Evolutionary conservation across 2,113 vertebrate species (phyloP), one percentile per base, ranked within the genome.

Genomic region (Neofelis nebulosa): DNA sequence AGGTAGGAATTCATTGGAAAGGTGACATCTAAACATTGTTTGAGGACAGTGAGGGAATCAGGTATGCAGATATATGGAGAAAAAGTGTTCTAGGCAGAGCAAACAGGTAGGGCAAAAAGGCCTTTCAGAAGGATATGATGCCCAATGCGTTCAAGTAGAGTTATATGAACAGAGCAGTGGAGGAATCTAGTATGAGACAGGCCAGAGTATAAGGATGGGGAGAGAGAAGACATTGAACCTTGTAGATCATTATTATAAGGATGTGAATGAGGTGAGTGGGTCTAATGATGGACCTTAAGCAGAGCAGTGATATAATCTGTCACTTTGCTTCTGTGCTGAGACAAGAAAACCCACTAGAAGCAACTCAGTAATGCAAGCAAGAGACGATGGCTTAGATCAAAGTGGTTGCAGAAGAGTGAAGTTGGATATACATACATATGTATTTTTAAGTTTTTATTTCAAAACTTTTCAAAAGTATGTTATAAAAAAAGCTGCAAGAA

Each of bases 361-460:
- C 73, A 68, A 92, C 57, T 92, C 13, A 78, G 61, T 87, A 83
- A 94, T 50, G 78, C 21, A 94, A 84, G 25, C 36, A 94, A 89
- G 52, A 92, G 23, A 21, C 80, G 29, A 74, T 78, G 83, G 63
- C 83, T 96, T 68, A 55, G n/a, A 91, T 48, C 55, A 91, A 96
- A 33, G 63, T 50, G 14, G 61, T 3, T 89, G 18, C 16, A 50
- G 45, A 14, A 21, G 6, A 86, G 19, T 27, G 1, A 15, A 95
- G 8, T 85, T 10, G 25, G 52, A 83, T n/a, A 91, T 11, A 69
- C 19, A 52, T 48, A 81, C 14, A 41, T 48, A 81, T 33, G 9
- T 12, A 71, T 69, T 68, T 66, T 88, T 78, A n/a, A 74, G 52
- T 69, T 89, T 88, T 94, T 85, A 86, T n/a, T 86, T 93, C 10